Conservation (phyloP, 2,113 vertebrate genomes). For the Ginglymostoma cirratum region DNA sequence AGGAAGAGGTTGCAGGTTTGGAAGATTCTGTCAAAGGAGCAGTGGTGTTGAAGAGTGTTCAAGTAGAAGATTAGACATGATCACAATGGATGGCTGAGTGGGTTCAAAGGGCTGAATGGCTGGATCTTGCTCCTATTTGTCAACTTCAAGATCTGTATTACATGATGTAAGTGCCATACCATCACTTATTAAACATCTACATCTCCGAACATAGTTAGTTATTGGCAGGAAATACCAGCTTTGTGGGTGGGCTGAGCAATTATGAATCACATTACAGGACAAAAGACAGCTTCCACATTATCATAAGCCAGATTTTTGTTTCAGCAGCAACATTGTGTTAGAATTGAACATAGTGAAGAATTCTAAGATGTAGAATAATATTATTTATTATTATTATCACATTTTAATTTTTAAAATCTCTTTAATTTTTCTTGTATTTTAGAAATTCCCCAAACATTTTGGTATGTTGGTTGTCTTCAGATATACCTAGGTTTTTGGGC, state of each 20-base stretch:
- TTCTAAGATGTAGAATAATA: not conserved
- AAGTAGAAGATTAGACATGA: too few species aligned
- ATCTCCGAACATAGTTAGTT: not conserved
- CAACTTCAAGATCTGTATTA: not conserved
- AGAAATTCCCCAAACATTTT: not conserved
- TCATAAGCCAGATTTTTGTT: not conserved
- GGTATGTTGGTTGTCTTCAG: not conserved
- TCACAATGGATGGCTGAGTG: too few species aligned
- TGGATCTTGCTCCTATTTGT: too few species aligned
- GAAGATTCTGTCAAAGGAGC: too few species aligned
- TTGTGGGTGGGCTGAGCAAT: not conserved
- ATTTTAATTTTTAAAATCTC: not conserved
- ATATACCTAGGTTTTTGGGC: not conserved
- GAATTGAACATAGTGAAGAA: not conserved
- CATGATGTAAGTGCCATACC: not conserved
- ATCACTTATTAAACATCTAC: not conserved
- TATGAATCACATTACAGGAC: not conserved
- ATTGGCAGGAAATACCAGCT: not conserved
- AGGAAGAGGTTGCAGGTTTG: too few species aligned
- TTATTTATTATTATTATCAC: not conserved
- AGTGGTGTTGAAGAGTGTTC: too few species aligned
- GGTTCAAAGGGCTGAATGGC: too few species aligned
- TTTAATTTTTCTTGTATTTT: not conserved
- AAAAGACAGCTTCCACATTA: not conserved
- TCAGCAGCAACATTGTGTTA: not conserved